Base-by-base conservation (phyloP, 1,140 invertebrate species). In the Choristoneura fumiferana region DNA sequence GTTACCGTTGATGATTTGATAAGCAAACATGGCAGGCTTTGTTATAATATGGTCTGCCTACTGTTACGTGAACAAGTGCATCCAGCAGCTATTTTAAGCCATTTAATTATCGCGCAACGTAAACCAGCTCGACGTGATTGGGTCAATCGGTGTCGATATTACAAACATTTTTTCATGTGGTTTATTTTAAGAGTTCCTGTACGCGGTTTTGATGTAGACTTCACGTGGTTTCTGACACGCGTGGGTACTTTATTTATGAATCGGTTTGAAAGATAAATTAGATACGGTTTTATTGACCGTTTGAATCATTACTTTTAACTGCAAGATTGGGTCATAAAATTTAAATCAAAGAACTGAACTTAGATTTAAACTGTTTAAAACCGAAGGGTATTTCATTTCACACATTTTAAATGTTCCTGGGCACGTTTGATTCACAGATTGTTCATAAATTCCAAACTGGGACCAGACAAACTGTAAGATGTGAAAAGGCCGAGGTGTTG, bases 401-500 rank as follows among this genome's bases (percentile, higher is more conserved):
- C 9, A 17, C 4, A 40, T 17, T 22, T 22, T 10, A 43, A 14
- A 43, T 8, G 40, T 18, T n/a, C 40, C 10, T 34, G 33, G 61
- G 67, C 64, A n/a, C n/a, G n/a, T n/a, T n/a, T n/a, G n/a, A n/a
- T 65, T 74, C 63, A 66, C 71, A 71, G 67, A 69, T 71, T 69
- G 68, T 69, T 68, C 58, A 57, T 34, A 61, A 71, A 69, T 35
- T 43, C 49, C 65, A 73, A 71, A 60, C 66, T 62, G 55, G 53
- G 63, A 40, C 43, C 75, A 73, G 75, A 65, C 67, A 67, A 56
- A 71, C 64, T 61, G 75, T 65, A 76, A 80, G 71, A 78, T 63
- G 75, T 78, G 79, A 78, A 83, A 83, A 83, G 72, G 61, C 58
- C 55, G 63, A 80, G 72, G 76, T 82, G 78, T 81, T 73, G 78